These are phyloP conservation scores for Alviniconcha marisindica DNA, from an alignment of 1,140 invertebrate species.

Conservation along the genomic window DNA sequence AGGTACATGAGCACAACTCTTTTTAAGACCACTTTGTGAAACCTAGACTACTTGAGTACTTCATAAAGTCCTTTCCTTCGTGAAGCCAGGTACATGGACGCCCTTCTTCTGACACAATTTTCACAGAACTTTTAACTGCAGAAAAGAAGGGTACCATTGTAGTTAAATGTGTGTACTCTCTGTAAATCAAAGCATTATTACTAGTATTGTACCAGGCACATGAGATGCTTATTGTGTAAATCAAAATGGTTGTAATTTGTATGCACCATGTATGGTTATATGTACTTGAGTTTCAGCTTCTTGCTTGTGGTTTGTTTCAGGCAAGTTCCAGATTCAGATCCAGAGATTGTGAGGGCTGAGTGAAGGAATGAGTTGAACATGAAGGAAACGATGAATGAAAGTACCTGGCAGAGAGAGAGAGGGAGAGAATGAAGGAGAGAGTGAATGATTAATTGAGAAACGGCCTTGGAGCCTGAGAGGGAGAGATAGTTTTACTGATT, in stretches of 20 bases:
- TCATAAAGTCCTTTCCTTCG: no score
- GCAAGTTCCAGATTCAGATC: slow-evolving; percentile 83
- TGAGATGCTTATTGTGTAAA: not conserved
- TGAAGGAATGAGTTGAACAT: not conserved
- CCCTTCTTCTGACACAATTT: not conserved
- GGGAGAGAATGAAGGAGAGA: not conserved
- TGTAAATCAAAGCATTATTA: not conserved
- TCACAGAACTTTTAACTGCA: not conserved
- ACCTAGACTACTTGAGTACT: no score
- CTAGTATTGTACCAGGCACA: not conserved
- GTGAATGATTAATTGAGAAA: not conserved
- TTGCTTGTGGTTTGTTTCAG: no score
- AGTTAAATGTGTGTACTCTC: not conserved
- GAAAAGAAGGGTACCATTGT: not conserved
- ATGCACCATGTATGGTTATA: not conserved
- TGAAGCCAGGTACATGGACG: not conserved
- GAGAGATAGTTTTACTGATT: not conserved
- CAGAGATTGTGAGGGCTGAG: slow-evolving; percentile 67
- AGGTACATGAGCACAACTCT: no score
- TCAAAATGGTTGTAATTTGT: not conserved
- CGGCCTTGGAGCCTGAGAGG: not conserved
- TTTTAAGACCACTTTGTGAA: no score
- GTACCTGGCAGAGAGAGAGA: not conserved
- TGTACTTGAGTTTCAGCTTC: slow-evolving; percentile 5
- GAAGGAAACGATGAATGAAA: not conserved